Percentiles rank a stretch among this genome's conserved stretches.
phyloP scores from a whole-genome alignment of 2,797 vertebrate genomes.

The Echeneis naucrates region DNA sequence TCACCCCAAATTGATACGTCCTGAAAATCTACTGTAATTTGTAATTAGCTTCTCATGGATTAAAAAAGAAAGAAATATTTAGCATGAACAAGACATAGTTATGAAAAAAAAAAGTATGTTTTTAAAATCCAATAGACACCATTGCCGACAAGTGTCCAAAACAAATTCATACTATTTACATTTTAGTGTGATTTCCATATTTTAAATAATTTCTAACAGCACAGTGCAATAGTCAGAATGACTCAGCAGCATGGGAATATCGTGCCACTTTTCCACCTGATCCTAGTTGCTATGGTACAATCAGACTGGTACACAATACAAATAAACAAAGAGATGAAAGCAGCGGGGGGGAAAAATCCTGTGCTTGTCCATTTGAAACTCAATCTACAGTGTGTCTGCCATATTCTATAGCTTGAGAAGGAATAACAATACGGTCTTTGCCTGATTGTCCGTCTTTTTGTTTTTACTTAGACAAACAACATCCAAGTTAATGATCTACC shows the following conservation, averaged over 20 bases:
- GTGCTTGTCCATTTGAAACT: constrained; percentile 14
- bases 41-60: neutral
- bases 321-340: constrained; percentile 59
- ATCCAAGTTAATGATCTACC: neutral
- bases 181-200: neutral
- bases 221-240: constrained; percentile 42
- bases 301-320: constrained; percentile 51
- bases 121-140: neutral
- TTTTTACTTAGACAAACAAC: constrained; percentile 15
- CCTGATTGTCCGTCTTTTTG: neutral
- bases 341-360: constrained; percentile 22
- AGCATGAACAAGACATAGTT: neutral
- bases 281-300: constrained; percentile 65
- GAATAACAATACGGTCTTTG: constrained; percentile 11
- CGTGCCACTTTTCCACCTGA: constrained; percentile 56
- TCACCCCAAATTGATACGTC: neutral
- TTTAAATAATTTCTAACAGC: neutral
- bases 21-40: neutral
- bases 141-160: neutral
- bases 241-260: constrained; percentile 60
- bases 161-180: neutral
- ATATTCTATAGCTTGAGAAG: neutral
- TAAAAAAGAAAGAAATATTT: neutral
- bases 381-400: constrained; percentile 8
- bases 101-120: neutral